Base-by-base conservation (phyloP, 2,113 vertebrate species). In the Physeter macrocephalus region DNA sequence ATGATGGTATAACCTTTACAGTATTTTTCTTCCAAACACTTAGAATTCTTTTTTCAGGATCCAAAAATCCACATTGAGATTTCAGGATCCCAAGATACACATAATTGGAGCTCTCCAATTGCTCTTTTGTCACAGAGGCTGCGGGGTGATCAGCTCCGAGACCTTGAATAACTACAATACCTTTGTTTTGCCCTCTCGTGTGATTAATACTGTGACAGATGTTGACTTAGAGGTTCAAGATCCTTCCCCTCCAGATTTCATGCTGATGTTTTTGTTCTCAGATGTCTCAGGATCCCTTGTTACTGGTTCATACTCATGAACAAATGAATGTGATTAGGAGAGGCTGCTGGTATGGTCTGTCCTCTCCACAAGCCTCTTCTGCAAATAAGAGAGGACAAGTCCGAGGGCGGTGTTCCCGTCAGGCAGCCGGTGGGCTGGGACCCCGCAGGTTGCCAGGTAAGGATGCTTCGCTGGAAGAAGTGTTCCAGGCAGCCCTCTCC, bases 361-460 rank as follows among this genome's bases (percentile, higher is more conserved):
- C n/a, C 31, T 12, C 20, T 54, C 69, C 12, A 52, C 10, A 41
- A n/a, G 43, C 34, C 59, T 61, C 0, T 23, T 6, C 43, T 25
- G n/a, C 39, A 8, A 3, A 2, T 6, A 27, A 52, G n/a, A 20
- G 66, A 46, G 36, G 29, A 23, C 17, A 1, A 0, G 5, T 13
- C 39, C 21, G 0, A 34, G 34, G 41, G 3, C 2, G 0, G 14
- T 39, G 27, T 4, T 46, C 15, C 34, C 49, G 5, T 36, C 21
- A 29, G 66, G 34, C 18, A 1, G 34, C 39, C 31, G 23, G 52
- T 41, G 12, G 62, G 41, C 8, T 1, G 27, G 20, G 17, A 27
- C n/a, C 25, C 86, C 20, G 20, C 27, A 1, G 20, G 4, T 18
- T 6, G 36, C 86, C 18, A 5, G 66, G 57, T 34, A 14, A 2